Base-by-base conservation (phyloP, 2,797 vertebrate genomes). In the Sebastes umbrosus region DNA sequence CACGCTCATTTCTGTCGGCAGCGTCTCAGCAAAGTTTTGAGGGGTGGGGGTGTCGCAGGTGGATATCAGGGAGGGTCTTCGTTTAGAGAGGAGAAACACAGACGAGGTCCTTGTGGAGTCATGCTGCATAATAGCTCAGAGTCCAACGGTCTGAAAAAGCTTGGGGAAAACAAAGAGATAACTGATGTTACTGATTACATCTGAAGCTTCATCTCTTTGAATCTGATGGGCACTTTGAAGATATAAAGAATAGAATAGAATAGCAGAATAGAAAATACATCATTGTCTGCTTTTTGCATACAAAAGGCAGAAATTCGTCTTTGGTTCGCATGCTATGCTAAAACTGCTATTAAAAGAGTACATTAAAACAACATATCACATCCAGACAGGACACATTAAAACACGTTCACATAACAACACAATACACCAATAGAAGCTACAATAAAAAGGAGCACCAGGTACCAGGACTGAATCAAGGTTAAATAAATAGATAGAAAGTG, bases 1-100 rank as follows among this genome's bases (percentile, higher is more conserved):
- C 57, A 88, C 81, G 55, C 91, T 96, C 88, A 98, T 89, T 84
- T 99, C 97, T 1, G 69, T 66, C 0, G 97, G 97, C 14, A 98
- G 90, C 1, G n/a, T 31, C 8, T 96, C 92, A 0, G 94, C 92
- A 24, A 97, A 97, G 89, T 96, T 93, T 5, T 57, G 85, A 36
- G 60, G 13, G 0, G 16, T 14, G 18, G 34, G 12, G 3, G 7
- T 0, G 39, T 46, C 7, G 8, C n/a, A n/a, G 36, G n/a, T 1
- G 7, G 73, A 20, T 2, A 4, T 78, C 73, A 59, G 25, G 39
- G 62, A 55, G 36, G 77, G 52, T 25, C 67, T 31, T 24, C 88
- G 83, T 55, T 83, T 84, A 20, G 32, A 73, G 50, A 87, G 62
- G 84, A 70, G 2, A 39, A 62, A 67, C 18, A 69, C 29, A 0